These are phyloP conservation scores for Notothenia rossii DNA, from an alignment of 2,113 vertebrate genomes.

Conservation along the genomic window DNA sequence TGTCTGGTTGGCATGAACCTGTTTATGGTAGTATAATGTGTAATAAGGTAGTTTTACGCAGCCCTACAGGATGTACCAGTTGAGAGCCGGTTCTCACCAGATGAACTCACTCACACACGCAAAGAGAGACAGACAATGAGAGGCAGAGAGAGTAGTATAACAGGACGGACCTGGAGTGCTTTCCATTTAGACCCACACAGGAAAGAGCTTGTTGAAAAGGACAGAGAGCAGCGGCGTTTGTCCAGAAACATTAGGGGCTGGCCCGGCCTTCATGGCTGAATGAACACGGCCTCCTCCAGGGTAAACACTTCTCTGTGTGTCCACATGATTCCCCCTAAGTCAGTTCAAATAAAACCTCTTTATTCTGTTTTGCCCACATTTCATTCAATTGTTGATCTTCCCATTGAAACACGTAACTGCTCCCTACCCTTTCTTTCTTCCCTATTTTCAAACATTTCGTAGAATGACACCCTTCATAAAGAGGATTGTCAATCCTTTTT, in stretches of 20 bases:
- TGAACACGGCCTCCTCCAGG: slow-evolving; percentile 19
- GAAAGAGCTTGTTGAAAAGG: slow-evolving; percentile 26
- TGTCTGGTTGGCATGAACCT: not conserved
- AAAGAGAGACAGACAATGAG: not conserved
- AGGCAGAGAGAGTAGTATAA: not conserved
- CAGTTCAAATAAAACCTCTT: slow-evolving; percentile 8
- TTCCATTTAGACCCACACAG: slow-evolving; percentile 18
- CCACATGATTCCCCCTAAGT: slow-evolving; percentile 18
- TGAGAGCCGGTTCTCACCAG: not conserved
- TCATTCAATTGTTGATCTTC: slow-evolving; percentile 1
- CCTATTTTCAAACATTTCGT: not conserved
- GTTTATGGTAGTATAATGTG: not conserved
- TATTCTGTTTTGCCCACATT: not conserved
- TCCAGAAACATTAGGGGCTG: slow-evolving; percentile 26
- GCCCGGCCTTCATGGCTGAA: slow-evolving; percentile 29
- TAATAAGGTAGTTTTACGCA: not conserved
- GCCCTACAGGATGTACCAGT: not conserved
- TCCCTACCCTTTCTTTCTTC: not conserved
- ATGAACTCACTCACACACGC: not conserved
- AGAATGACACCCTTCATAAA: not conserved
- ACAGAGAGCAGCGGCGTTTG: slow-evolving; percentile 27
- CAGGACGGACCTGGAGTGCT: not conserved
- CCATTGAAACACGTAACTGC: not conserved
- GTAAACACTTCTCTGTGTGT: slow-evolving; percentile 23
- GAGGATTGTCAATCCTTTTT: not conserved